These are phyloP conservation scores for Habroteleia sp. DNA, from an alignment of 2,888 invertebrate species.

Conservation along the genomic window DNA sequence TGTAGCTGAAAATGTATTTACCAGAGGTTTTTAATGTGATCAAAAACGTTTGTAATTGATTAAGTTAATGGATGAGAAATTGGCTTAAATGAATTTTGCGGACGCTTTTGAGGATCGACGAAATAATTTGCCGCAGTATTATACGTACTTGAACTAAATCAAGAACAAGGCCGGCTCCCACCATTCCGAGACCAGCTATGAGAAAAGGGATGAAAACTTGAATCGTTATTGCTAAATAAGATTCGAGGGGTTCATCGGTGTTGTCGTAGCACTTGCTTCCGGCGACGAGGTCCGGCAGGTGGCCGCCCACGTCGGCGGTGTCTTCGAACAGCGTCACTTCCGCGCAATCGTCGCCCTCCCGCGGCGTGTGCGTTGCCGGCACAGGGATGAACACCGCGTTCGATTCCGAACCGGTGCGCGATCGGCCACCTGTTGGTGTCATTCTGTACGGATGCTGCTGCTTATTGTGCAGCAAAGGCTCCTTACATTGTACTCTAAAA, in stretches of 20 bases:
- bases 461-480: constrained; percentile 72
- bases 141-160: constrained; percentile 86
- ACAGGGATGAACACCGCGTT: constrained; percentile 66
- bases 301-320: constrained; percentile 79
- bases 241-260: constrained; percentile 82
- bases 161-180: constrained; percentile 88
- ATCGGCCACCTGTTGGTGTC: constrained; percentile 76
- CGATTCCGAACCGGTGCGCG: constrained; percentile 76
- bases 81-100: too few relatives aligned
- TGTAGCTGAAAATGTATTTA: too few relatives aligned
- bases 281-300: constrained; percentile 83
- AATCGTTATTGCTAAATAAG: constrained; percentile 84
- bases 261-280: constrained; percentile 81
- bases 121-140: constrained; percentile 25
- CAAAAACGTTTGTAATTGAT: too few relatives aligned
- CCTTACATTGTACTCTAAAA: constrained; percentile 79
- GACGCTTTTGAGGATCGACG: too few relatives aligned
- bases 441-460: constrained; percentile 75
- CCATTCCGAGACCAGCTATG: constrained; percentile 90
- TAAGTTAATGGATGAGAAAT: too few relatives aligned
- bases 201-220: constrained; percentile 88
- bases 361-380: constrained; percentile 44
- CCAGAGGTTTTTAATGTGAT: too few relatives aligned
- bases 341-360: constrained; percentile 65
- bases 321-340: constrained; percentile 76